phyloP scores from a whole-genome alignment of 1,140 invertebrate species.

The Potamilus streckersoni region DNA sequence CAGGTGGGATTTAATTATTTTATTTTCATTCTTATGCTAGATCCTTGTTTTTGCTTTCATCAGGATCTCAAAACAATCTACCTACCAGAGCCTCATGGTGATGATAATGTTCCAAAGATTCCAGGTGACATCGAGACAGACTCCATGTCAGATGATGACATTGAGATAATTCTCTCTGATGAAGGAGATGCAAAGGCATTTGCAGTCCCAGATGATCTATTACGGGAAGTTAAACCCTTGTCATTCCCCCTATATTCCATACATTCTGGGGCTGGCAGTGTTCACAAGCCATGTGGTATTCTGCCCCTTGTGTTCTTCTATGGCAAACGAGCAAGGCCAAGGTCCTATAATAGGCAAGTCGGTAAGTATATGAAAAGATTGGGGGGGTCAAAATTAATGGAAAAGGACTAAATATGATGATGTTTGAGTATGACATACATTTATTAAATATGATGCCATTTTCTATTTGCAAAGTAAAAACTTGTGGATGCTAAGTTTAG shows the following conservation, averaged over 20 bases:
- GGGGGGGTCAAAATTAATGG: background rate
- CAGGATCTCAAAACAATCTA: slow-evolving; percentile 53
- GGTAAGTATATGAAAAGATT: slow-evolving; percentile 38
- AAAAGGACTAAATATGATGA: background rate
- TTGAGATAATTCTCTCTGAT: slow-evolving; percentile 43
- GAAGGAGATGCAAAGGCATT: slow-evolving; percentile 20
- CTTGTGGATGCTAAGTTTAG: too few relatives aligned
- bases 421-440: background rate
- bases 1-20: too few relatives aligned
- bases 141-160: slow-evolving; percentile 31
- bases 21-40: background rate
- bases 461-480: background rate
- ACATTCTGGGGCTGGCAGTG: slow-evolving; percentile 42
- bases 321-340: slow-evolving; percentile 48
- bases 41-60: slow-evolving; percentile 4
- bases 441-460: background rate
- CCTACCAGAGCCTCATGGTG: slow-evolving; percentile 46
- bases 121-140: slow-evolving; percentile 17
- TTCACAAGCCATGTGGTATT: slow-evolving; percentile 52
- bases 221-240: slow-evolving; percentile 45
- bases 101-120: slow-evolving; percentile 46
- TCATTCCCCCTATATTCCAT: slow-evolving; percentile 59
- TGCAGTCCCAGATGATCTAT: slow-evolving; percentile 33
- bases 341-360: slow-evolving; percentile 48
- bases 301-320: slow-evolving; percentile 58